A percentile compares a stretch with the other conserved stretches of the same genome.
Evolutionary conservation across 2,888 invertebrate genomes (phyloP).

Genomic region (Polydrusus tereticollis): DNA sequence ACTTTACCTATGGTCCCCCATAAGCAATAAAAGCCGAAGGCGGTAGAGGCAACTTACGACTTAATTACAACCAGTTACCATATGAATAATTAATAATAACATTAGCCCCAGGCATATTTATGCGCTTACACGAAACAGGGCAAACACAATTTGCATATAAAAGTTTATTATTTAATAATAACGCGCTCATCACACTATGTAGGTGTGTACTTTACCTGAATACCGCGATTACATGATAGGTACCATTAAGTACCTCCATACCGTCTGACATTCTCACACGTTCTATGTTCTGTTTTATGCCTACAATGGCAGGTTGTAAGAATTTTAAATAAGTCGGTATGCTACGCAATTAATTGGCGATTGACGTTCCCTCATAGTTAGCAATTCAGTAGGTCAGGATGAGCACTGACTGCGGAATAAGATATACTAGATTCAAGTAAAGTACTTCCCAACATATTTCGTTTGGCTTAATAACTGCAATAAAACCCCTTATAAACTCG

Average conservation of each 20-base stretch:
- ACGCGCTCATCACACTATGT: slow-evolving; percentile 29
- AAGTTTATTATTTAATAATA: slow-evolving; percentile 11
- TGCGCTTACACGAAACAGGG: background rate
- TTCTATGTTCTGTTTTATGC: slow-evolving; percentile 24
- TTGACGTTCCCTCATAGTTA: slow-evolving; percentile 35
- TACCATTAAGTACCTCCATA: slow-evolving; percentile 9
- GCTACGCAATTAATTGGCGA: slow-evolving; percentile 33
- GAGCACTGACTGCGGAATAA: slow-evolving; percentile 18
- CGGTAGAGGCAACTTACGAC: no score
- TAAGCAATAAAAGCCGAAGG: no score
- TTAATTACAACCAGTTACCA: no score
- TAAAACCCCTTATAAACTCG: no score
- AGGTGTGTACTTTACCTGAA: slow-evolving; percentile 31
- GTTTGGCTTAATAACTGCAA: no score
- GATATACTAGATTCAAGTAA: no score
- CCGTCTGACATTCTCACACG: slow-evolving; percentile 29
- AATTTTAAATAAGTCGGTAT: slow-evolving; percentile 24
- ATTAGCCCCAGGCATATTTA: background rate
- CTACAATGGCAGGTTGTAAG: slow-evolving; percentile 11
- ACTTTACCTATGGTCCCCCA: no score
- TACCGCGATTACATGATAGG: slow-evolving; percentile 13
- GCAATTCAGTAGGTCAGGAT: slow-evolving; percentile 40
- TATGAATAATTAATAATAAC: no score
- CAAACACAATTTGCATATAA: slow-evolving; percentile 2
- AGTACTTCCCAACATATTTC: no score